A percentile compares a stretch with the other conserved stretches of the same genome.
phyloP scores from a whole-genome alignment of 2,888 invertebrate species.

The Apotomis betuletana region DNA sequence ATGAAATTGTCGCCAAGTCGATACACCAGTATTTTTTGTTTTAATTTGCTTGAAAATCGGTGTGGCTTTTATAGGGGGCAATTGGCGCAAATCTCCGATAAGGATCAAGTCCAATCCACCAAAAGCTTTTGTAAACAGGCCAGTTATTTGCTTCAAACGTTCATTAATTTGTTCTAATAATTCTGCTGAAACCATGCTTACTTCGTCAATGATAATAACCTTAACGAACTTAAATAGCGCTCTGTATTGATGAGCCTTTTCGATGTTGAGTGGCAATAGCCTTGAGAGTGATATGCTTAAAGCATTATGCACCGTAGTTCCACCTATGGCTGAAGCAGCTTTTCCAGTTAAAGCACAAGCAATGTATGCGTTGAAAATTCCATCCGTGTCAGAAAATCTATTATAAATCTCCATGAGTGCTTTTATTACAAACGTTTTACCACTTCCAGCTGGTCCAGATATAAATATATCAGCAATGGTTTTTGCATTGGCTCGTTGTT shows the following conservation, averaged over 20 bases:
- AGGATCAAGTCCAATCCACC: not conserved
- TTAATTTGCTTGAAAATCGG: not conserved
- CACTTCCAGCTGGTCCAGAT: too few species aligned
- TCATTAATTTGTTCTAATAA: not conserved
- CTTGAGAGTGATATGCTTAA: too few species aligned
- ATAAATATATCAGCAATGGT: too few species aligned
- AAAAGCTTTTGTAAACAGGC: not conserved
- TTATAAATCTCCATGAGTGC: too few species aligned
- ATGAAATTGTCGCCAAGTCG: conserved; percentile 17
- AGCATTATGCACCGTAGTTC: too few species aligned
- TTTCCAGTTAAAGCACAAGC: too few species aligned
- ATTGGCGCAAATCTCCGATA: not conserved
- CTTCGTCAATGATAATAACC: not conserved
- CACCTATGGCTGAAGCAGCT: too few species aligned
- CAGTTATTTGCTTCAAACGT: not conserved
- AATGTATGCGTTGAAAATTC: too few species aligned
- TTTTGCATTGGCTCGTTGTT: too few species aligned
- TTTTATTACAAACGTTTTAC: too few species aligned
- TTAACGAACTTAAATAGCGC: not conserved
- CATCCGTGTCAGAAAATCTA: too few species aligned
- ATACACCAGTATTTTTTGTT: not conserved
- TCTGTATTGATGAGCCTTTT: not conserved
- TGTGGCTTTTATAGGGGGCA: not conserved
- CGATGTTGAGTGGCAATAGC: not conserved
- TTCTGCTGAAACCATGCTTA: conserved; percentile 18